Conservation (phyloP, 2,797 vertebrate genomes). For the Girardinus metallicus region DNA sequence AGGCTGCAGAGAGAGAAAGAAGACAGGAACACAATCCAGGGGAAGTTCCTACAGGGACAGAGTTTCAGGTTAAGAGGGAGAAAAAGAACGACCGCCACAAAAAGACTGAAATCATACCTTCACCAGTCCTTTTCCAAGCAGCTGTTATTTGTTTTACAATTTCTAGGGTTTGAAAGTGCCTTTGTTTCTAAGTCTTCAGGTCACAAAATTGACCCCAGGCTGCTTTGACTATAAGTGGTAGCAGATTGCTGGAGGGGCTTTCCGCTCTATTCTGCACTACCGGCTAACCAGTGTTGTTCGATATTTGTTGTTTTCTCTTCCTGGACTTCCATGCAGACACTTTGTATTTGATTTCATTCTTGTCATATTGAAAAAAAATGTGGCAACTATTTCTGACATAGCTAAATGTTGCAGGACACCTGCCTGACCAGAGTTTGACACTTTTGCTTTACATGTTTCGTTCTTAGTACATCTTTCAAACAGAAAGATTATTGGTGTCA, state of each 20-base stretch:
- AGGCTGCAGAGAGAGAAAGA: constrained; percentile 61
- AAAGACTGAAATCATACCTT: constrained; percentile 52
- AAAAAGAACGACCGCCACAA: constrained; percentile 32
- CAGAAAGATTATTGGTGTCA: not conserved
- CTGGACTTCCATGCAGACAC: constrained; percentile 23
- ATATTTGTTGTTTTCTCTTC: constrained; percentile 42
- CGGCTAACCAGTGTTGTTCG: constrained; percentile 48
- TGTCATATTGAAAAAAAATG: not conserved
- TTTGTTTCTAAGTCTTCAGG: constrained; percentile 54
- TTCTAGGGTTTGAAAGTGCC: constrained; percentile 66
- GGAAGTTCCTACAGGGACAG: constrained; percentile 66
- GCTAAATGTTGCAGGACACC: not conserved
- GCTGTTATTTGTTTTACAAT: constrained; percentile 66
- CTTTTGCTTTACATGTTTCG: not conserved
- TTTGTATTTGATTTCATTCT: constrained; percentile 26
- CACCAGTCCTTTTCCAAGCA: constrained; percentile 37
- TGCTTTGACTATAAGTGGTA: constrained; percentile 69
- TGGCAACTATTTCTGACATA: not conserved
- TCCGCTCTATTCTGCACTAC: constrained; percentile 50
- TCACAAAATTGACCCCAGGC: constrained; percentile 61
- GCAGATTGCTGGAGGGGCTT: constrained; percentile 67
- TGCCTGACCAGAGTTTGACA: not conserved
- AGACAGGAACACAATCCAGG: constrained; percentile 63
- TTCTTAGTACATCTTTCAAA: not conserved
- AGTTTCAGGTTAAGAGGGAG: constrained; percentile 27